Conservation (phyloP, 1,140 invertebrate species). For the Cotesia chilonis region DNA sequence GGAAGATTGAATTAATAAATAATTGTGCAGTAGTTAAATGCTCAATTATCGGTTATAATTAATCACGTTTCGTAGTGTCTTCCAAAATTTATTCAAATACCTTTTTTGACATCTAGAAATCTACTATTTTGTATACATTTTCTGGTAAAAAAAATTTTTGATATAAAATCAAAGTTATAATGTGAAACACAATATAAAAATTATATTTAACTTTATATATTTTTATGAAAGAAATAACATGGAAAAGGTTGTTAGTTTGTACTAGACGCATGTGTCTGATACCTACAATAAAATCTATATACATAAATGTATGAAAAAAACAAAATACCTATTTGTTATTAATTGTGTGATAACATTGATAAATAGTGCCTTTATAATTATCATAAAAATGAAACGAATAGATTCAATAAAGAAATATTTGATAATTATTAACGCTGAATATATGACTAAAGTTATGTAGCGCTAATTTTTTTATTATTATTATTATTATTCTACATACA, state of each 20-base stretch:
- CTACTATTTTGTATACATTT: conserved; percentile 22
- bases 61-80: background rate
- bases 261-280: background rate
- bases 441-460: background rate
- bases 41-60: too few relatives aligned
- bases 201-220: conserved; percentile 6
- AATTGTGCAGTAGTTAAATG: background rate
- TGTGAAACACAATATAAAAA: background rate
- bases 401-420: conserved; percentile 5
- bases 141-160: too few relatives aligned
- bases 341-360: conserved; percentile 9
- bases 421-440: background rate
- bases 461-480: conserved; percentile 8
- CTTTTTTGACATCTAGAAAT: background rate
- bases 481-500: background rate
- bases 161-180: conserved; percentile 13
- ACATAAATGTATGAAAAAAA: conserved; percentile 6
- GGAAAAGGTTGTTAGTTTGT: background rate
- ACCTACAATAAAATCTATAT: conserved; percentile 2
- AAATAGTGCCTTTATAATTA: conserved; percentile 32
- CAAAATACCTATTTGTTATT: conserved; percentile 11
- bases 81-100: conserved; percentile 11
- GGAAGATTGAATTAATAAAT: background rate
- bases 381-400: conserved; percentile 9
- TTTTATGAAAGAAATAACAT: background rate